These are phyloP conservation scores for Synanthedon tipuliformis DNA, from an alignment of 2,888 invertebrate species.

Conservation along the genomic window DNA sequence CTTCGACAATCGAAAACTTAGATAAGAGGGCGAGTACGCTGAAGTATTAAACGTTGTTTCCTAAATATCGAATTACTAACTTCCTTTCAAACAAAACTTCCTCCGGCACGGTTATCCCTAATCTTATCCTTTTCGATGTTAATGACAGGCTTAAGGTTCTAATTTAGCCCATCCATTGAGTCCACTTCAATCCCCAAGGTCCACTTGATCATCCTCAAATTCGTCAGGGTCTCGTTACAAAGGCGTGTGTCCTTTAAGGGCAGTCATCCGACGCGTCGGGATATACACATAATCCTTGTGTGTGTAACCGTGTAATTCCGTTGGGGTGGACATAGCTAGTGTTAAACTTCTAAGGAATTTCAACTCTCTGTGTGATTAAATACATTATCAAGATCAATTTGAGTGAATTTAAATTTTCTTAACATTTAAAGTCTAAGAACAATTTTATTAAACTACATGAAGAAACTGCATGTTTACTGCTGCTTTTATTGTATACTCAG, in stretches of 20 bases:
- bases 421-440: no score
- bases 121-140: background rate
- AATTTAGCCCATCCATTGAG: slow-evolving; percentile 28
- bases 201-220: slow-evolving; percentile 55
- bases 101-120: background rate
- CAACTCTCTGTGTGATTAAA: background rate
- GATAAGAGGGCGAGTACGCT: background rate
- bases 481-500: no score
- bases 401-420: no score
- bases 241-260: slow-evolving; percentile 23
- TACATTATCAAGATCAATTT: no score
- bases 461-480: no score
- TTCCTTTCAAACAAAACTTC: background rate
- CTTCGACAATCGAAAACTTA: background rate
- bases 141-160: slow-evolving; percentile 15
- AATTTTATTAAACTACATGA: no score
- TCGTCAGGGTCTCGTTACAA: slow-evolving; percentile 44
- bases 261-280: slow-evolving; percentile 27
- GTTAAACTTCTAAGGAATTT: background rate
- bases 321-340: background rate
- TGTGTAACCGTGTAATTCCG: background rate
- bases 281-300: background rate
- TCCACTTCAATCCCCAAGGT: slow-evolving; percentile 34
- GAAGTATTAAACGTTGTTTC: background rate
- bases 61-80: background rate